Evolutionary conservation across 2,797 vertebrate species (phyloP), one percentile per base, ranked within the genome.

Genomic region (Hemibagrus guttatus): DNA sequence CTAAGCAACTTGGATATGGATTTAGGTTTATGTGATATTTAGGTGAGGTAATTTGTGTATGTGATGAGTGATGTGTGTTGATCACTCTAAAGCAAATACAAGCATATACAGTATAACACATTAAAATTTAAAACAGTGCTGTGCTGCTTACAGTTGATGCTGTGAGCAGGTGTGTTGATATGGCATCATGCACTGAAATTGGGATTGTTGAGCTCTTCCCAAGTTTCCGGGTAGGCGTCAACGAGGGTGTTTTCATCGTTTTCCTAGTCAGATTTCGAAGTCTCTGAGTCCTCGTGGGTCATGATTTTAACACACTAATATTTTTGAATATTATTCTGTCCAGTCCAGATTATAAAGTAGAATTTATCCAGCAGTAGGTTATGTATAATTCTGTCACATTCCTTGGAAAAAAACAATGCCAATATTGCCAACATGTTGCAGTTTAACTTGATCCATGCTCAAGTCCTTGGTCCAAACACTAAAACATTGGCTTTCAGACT

Each of bases 401-500:
- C 19, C 39, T 80, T 80, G 5, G 12, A 80, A 59, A 31, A 59
- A n/a, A 42, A 80, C 23, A 21, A 56, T 21, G 52, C 9, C 46
- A 49, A 49, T 42, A n/a, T 17, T 28, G 16, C 3, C 39, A 19
- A 49, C 26, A 64, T 31, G 61, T 28, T 64, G 42, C 17, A 26
- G 13, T 21, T 26, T 49, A 28, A 52, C 42, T 3, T 74, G 19
- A n/a, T 75, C 42, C 42, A 64, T 21, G 84, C 19, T 64, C 42
- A 49, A 76, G 49, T 49, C 6, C 46, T 49, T 49, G 9, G 9
- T 49, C 59, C 35, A 31, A 19, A 35, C 61, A 54, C 61, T 71
- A 85, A 88, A 68, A 21, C 68, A 81, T 0, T n/a, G 26, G 17
- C 72, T 82, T 78, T 85, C 49, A 75, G 42, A 28, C 49, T 64